Evolutionary conservation across 2,888 invertebrate genomes (phyloP).

Genomic region (Caradrina clavipalpis): DNA sequence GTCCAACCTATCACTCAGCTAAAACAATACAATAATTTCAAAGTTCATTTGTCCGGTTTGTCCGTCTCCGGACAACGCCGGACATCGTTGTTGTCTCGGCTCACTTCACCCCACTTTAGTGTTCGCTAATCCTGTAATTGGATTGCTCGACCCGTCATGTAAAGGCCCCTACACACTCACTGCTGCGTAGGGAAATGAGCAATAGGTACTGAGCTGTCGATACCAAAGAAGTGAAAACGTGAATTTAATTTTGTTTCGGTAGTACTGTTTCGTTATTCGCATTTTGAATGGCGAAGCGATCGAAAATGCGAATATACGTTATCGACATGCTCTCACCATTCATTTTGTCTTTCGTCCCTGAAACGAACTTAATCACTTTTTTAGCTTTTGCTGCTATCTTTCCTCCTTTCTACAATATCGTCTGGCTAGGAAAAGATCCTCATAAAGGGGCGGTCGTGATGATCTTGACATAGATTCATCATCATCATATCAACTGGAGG

Average conservation of each 20-base stretch:
- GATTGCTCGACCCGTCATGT: conserved; percentile 72
- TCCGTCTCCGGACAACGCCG: conserved; percentile 25
- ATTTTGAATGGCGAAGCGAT: too few relatives aligned
- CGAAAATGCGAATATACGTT: too few relatives aligned
- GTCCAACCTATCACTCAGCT: not conserved
- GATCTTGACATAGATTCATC: too few relatives aligned
- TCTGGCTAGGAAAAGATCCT: too few relatives aligned
- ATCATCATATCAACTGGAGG: too few relatives aligned
- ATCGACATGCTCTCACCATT: too few relatives aligned
- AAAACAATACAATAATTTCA: conserved; percentile 17
- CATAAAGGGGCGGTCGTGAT: too few relatives aligned
- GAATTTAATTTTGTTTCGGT: not conserved
- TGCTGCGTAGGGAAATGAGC: conserved; percentile 26
- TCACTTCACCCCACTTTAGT: conserved; percentile 82
- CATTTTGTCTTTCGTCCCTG: too few relatives aligned
- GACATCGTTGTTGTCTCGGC: conserved; percentile 65
- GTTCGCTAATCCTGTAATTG: conserved; percentile 80
- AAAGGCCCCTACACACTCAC: conserved; percentile 55
- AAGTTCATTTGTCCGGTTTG: conserved; percentile 43
- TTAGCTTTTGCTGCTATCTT: too few relatives aligned
- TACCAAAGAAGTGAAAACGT: not conserved
- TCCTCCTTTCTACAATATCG: too few relatives aligned
- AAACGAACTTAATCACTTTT: too few relatives aligned
- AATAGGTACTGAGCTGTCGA: conserved; percentile 3
- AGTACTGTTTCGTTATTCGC: too few relatives aligned